These are phyloP conservation scores for Pyrrhosoma nymphula DNA, from an alignment of 2,888 invertebrate genomes.

Conservation along the genomic window DNA sequence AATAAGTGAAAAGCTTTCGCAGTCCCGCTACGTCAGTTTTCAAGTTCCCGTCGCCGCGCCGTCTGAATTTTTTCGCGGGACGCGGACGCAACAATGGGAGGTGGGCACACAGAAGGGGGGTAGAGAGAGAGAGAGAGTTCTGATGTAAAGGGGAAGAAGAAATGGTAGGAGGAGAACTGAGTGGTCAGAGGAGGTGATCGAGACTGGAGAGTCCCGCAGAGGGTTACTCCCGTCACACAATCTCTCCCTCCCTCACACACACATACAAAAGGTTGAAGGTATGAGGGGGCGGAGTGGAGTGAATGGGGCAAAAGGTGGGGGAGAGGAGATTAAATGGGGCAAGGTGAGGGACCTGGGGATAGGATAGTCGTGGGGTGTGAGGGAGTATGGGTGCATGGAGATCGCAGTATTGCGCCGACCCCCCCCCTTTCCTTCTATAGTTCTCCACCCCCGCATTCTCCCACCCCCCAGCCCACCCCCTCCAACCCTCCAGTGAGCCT, in stretches of 20 bases:
- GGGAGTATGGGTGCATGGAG: neutral
- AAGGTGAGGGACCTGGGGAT: neutral
- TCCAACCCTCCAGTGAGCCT: neutral
- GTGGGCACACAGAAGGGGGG: neutral
- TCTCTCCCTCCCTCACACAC: neutral
- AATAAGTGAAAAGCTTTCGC: neutral
- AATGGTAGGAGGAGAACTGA: neutral
- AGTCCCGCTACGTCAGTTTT: neutral
- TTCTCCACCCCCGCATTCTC: neutral
- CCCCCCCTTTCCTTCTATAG: neutral
- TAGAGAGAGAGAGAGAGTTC: neutral
- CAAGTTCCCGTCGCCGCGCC: neutral
- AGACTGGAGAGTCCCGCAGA: neutral
- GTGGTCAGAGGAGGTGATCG: slow-evolving; percentile 4
- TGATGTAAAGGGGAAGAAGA: neutral
- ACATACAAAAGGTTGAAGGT: neutral
- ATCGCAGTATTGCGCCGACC: neutral
- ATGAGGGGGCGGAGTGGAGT: neutral
- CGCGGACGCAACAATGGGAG: neutral
- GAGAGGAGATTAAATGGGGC: neutral
- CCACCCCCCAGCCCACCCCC: neutral
- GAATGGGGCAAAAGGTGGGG: neutral
- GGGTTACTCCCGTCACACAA: neutral
- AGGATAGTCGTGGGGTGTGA: neutral
- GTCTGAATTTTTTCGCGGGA: neutral